Conservation (phyloP, 2,888 invertebrate genomes). For the Rhaphigaster nebulosa region DNA sequence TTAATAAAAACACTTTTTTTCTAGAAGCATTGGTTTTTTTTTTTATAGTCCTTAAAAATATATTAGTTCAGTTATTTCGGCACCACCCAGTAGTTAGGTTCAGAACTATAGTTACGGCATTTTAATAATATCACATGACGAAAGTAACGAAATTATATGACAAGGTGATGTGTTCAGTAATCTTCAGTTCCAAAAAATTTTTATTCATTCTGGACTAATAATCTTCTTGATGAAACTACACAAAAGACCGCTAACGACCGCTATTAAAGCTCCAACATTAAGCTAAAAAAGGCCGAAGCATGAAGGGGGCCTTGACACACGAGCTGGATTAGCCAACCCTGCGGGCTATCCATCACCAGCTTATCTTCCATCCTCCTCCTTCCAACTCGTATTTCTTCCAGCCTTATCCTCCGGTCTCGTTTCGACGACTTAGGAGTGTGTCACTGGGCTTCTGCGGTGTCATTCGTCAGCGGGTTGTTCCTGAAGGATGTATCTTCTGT, state of each 20-base stretch:
- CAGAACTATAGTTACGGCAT: too few species aligned
- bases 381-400: neutral
- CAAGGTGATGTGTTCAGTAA: too few species aligned
- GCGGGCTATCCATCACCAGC: conserved; percentile 3
- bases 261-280: neutral
- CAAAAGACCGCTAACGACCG: neutral
- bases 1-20: too few species aligned
- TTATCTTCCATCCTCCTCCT: neutral
- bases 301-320: neutral
- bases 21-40: too few species aligned
- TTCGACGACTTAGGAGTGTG: conserved; percentile 10
- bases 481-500: neutral
- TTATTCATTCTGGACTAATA: too few species aligned
- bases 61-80: too few species aligned
- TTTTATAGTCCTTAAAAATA: too few species aligned
- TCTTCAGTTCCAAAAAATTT: too few species aligned
- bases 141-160: too few species aligned
- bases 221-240: too few species aligned
- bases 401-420: neutral
- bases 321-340: neutral
- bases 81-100: too few species aligned
- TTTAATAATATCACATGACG: too few species aligned
- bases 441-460: neutral
- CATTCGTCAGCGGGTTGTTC: neutral
- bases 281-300: neutral